phyloP scores from a whole-genome alignment of 2,797 vertebrate genomes.

The Galagoides demidoff region DNA sequence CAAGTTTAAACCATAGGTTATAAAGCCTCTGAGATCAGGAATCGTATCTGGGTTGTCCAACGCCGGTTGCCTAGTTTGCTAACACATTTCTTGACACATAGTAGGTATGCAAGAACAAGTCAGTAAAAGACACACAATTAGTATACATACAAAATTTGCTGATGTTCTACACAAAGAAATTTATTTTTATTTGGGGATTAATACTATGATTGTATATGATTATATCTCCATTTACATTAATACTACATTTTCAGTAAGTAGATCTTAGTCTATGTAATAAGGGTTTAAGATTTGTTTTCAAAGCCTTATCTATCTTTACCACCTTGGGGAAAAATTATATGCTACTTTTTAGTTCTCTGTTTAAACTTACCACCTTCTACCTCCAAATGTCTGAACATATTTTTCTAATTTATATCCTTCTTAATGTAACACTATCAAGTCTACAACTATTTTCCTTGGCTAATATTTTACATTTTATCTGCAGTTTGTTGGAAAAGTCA shows the following conservation, averaged over 20 bases:
- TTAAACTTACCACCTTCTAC: constrained; percentile 47
- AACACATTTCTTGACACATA: not conserved
- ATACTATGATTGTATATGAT: not conserved
- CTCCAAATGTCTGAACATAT: constrained; percentile 21
- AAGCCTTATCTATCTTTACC: constrained; percentile 35
- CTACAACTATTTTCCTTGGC: constrained; percentile 50
- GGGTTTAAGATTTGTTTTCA: constrained; percentile 57
- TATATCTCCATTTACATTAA: constrained; percentile 3
- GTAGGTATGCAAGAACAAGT: not conserved
- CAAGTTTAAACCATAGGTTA: not conserved
- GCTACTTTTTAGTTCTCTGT: constrained; percentile 22
- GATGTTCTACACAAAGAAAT: not conserved
- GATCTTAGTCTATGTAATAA: constrained; percentile 2
- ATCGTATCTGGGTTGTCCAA: not conserved
- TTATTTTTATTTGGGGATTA: not conserved
- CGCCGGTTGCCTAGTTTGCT: not conserved
- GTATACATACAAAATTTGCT: not conserved
- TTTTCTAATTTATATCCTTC: constrained; percentile 64
- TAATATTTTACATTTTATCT: constrained; percentile 63
- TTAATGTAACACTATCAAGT: constrained; percentile 49
- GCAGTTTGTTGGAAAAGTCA: constrained; percentile 27
- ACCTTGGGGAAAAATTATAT: constrained; percentile 44
- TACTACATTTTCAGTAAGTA: constrained; percentile 4
- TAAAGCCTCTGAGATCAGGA: not conserved
- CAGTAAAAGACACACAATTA: not conserved